phyloP scores from a whole-genome alignment of 2,888 invertebrate genomes.

The Protula sp. region DNA sequence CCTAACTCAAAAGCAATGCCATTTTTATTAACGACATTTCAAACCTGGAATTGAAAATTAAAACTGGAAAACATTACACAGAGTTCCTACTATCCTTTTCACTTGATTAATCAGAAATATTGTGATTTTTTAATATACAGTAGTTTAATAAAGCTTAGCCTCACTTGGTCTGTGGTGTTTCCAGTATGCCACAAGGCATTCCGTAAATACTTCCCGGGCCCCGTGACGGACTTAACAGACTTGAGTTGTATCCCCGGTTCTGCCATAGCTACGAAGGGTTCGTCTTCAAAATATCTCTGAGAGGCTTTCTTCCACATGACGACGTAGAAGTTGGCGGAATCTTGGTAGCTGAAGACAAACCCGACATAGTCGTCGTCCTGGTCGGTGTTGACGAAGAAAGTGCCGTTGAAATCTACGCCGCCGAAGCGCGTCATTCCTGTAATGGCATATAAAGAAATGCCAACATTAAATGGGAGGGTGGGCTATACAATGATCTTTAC shows the following conservation, averaged over 20 bases:
- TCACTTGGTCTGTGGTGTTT: constrained; percentile 73
- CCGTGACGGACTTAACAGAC: constrained; percentile 81
- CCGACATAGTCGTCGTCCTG: constrained; percentile 94
- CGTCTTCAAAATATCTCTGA: constrained; percentile 85
- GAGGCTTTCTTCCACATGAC: constrained; percentile 94
- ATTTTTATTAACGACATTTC: too few species aligned
- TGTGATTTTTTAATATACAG: too few species aligned
- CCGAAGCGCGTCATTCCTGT: constrained; percentile 72
- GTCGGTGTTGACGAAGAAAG: constrained; percentile 85
- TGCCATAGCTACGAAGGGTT: constrained; percentile 68
- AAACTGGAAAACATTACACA: too few species aligned
- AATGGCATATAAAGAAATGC: too few species aligned
- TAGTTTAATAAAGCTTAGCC: too few species aligned
- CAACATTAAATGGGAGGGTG: too few species aligned
- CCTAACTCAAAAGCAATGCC: too few species aligned
- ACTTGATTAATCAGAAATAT: too few species aligned
- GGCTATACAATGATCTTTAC: too few species aligned
- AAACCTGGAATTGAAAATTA: too few species aligned
- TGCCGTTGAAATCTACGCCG: constrained; percentile 93
- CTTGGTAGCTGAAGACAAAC: constrained; percentile 82
- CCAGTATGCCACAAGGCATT: constrained; percentile 95
- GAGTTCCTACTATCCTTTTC: too few species aligned
- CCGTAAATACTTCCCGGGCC: constrained; percentile 82
- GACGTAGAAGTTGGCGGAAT: constrained; percentile 84
- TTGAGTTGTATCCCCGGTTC: constrained; percentile 93